Percentiles rank a stretch among this genome's conserved stretches.
phyloP scores from a whole-genome alignment of 2,888 invertebrate genomes.

The Aleiodes leptofemur region DNA sequence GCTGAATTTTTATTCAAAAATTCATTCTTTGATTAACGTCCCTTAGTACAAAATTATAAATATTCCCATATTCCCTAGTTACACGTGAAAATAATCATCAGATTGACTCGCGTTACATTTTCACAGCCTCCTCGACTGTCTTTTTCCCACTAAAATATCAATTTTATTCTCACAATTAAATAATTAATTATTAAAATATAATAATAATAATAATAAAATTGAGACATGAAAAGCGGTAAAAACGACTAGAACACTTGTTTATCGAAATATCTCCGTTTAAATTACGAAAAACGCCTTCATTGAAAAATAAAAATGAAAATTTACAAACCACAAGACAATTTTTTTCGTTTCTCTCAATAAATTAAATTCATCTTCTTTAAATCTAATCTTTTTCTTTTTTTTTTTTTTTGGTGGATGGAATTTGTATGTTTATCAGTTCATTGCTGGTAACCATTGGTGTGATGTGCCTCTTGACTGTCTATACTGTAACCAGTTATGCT shows the following conservation, averaged over 20 bases:
- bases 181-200: background rate
- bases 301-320: background rate
- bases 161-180: background rate
- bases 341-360: background rate
- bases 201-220: background rate
- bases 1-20: background rate
- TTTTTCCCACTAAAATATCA: background rate
- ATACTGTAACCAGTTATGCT: constrained; percentile 81
- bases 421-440: constrained; percentile 56
- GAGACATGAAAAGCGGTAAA: constrained; percentile 31
- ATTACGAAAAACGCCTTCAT: background rate
- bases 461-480: constrained; percentile 71
- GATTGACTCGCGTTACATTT: constrained; percentile 40
- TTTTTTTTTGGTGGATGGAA: constrained; percentile 31
- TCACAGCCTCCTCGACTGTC: constrained; percentile 38
- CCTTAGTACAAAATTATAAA: constrained; percentile 21
- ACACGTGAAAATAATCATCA: constrained; percentile 7
- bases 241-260: constrained; percentile 20
- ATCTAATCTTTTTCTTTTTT: too few species aligned
- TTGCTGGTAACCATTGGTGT: constrained; percentile 72
- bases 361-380: background rate
- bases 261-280: background rate
- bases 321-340: constrained; percentile 14
- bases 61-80: constrained; percentile 7
- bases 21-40: background rate